These are phyloP conservation scores for Procavia capensis DNA, from an alignment of 2,113 vertebrate genomes.

Conservation along the genomic window DNA sequence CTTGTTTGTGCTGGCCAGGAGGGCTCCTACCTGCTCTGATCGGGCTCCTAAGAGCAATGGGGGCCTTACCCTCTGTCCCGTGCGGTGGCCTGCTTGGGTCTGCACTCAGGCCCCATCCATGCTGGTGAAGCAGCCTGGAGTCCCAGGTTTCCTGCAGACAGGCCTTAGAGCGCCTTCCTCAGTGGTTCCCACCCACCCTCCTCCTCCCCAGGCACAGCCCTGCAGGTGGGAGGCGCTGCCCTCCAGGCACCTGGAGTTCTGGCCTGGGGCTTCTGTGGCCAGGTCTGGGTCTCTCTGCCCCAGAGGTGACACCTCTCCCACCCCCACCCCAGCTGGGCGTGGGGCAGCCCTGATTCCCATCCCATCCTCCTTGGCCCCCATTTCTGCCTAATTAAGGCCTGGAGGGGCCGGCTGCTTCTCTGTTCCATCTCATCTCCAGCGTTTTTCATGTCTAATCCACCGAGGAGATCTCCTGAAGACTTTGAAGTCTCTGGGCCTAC, in stretches of 20 bases:
- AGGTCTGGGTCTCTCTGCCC: not conserved
- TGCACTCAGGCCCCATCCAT: fast-evolving
- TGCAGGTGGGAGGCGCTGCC: not conserved
- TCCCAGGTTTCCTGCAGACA: not conserved
- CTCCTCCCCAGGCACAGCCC: not conserved
- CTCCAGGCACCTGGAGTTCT: not conserved
- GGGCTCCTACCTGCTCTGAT: too few relatives aligned
- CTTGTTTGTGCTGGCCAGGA: not conserved
- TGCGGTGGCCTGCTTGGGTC: not conserved
- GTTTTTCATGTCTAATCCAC: constrained; percentile 88
- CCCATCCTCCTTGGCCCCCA: constrained; percentile 66
- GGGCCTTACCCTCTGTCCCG: too few relatives aligned
- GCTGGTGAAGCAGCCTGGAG: not conserved
- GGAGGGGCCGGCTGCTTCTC: constrained; percentile 81
- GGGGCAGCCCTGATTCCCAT: constrained; percentile 10
- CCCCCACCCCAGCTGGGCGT: not conserved
- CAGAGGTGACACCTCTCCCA: fast-evolving
- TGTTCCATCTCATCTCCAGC: constrained; percentile 82
- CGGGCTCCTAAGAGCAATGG: not conserved
- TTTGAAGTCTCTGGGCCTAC: constrained; percentile 89
- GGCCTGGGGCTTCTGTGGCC: fast-evolving
- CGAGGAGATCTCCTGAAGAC: constrained; percentile 88
- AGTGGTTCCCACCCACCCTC: too few relatives aligned
- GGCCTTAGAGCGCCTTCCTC: not conserved
- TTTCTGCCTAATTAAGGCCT: constrained; percentile 86